These are phyloP conservation scores for Dusona sp. DNA, from an alignment of 2,888 invertebrate genomes.

Conservation along the genomic window DNA sequence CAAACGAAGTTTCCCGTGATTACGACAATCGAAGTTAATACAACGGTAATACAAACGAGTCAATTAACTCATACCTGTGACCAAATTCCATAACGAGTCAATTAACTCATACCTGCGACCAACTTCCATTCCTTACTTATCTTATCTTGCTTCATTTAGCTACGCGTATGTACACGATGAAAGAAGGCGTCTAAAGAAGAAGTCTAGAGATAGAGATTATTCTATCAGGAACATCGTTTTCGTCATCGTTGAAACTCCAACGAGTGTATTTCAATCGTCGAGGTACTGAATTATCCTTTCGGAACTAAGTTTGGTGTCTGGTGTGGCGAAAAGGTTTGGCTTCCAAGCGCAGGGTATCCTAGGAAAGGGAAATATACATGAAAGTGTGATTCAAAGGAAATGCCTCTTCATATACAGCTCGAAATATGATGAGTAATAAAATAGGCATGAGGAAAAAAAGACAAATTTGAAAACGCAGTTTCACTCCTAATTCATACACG, in stretches of 20 bases:
- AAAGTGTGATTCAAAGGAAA: slow-evolving; percentile 13
- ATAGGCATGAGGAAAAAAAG: not conserved
- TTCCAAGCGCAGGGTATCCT: not conserved
- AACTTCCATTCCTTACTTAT: slow-evolving; percentile 51
- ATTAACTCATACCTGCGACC: slow-evolving; percentile 30
- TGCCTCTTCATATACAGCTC: not conserved
- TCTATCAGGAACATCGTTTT: slow-evolving; percentile 56
- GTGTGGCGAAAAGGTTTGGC: slow-evolving; percentile 22
- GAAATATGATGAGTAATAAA: not conserved
- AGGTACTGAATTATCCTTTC: slow-evolving; percentile 83
- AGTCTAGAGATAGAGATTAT: too few relatives aligned
- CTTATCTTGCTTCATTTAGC: slow-evolving; percentile 20
- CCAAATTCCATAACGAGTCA: slow-evolving; percentile 61
- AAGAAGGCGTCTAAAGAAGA: slow-evolving; percentile 47
- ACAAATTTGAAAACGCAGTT: not conserved
- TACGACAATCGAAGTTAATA: too few relatives aligned
- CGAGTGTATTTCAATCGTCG: slow-evolving; percentile 78
- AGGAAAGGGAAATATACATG: slow-evolving; percentile 24
- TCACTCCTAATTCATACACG: not conserved
- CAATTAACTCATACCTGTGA: slow-evolving; percentile 24
- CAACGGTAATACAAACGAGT: too few relatives aligned
- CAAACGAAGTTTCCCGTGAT: slow-evolving; percentile 26
- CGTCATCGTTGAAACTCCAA: slow-evolving; percentile 62
- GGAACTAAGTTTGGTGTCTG: slow-evolving; percentile 79
- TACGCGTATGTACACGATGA: slow-evolving; percentile 57